These are phyloP conservation scores for Saccopteryx bilineata DNA, from an alignment of 2,113 vertebrate species.

Conservation along the genomic window DNA sequence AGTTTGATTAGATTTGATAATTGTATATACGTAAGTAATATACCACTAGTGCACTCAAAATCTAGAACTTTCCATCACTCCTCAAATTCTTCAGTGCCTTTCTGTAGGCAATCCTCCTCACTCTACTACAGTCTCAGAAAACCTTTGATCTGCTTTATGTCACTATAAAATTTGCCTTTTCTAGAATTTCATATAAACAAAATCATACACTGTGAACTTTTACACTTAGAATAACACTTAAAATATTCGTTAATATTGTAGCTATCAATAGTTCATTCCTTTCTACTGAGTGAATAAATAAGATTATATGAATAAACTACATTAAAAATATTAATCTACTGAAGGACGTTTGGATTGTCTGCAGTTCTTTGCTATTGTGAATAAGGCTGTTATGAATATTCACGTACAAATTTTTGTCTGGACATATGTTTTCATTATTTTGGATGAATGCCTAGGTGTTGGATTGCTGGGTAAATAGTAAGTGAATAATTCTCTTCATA, in stretches of 20 bases:
- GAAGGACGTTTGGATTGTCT: not conserved
- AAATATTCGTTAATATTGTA: not conserved
- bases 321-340: conserved; percentile 5
- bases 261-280: not conserved
- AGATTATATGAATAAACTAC: not conserved
- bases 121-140: not conserved
- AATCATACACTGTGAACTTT: not conserved
- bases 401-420: not conserved
- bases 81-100: not conserved
- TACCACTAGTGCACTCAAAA: accelerated
- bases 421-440: not conserved
- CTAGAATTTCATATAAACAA: conserved; percentile 4
- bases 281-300: not conserved
- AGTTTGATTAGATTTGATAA: not conserved
- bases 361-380: not conserved
- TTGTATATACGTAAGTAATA: not conserved
- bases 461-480: not conserved
- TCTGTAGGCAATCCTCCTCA: not conserved
- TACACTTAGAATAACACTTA: not conserved
- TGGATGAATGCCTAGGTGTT: not conserved
- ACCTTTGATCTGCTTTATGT: not conserved
- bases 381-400: not conserved
- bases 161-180: not conserved
- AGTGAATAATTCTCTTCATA: not conserved
- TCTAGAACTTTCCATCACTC: not conserved